These are phyloP conservation scores for Andrena haemorrhoa DNA, from an alignment of 2,888 invertebrate genomes.

Conservation along the genomic window DNA sequence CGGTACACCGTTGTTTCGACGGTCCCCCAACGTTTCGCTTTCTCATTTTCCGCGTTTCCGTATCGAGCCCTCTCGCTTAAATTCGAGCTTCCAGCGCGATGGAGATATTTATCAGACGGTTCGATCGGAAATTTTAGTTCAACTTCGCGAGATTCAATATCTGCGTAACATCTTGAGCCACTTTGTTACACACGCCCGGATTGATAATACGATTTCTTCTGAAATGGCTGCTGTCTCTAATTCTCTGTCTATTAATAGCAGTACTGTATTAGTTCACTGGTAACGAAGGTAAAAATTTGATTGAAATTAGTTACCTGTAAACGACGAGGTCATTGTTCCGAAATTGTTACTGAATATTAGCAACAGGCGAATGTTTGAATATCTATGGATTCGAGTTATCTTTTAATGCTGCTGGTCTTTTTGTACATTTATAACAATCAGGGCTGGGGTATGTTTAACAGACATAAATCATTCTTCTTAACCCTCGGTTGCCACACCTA, in stretches of 20 bases:
- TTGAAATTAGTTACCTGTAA: no score
- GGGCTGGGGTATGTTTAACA: background rate
- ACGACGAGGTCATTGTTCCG: no score
- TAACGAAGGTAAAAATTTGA: no score
- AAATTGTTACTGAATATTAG: no score
- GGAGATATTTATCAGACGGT: conserved; percentile 20
- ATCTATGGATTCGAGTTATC: no score
- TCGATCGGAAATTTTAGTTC: background rate
- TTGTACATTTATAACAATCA: background rate
- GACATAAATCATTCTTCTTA: background rate
- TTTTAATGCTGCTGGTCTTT: no score
- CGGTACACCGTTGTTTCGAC: conserved; percentile 4
- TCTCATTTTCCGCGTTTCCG: conserved; percentile 17
- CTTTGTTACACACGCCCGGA: background rate
- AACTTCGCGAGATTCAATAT: background rate
- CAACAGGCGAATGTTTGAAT: no score
- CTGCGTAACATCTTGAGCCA: background rate
- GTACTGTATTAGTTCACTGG: no score
- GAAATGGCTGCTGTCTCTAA: no score
- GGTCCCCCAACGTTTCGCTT: background rate
- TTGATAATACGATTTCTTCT: background rate
- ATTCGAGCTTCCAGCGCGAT: background rate
- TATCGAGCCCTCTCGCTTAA: background rate
- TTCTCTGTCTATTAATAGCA: no score
- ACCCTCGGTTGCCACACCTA: no score